A percentile compares a stretch with the other conserved stretches of the same genome.
Conservation (phyloP, 2,888 invertebrate genomes). For the Hydroisotoma schaefferi region DNA sequence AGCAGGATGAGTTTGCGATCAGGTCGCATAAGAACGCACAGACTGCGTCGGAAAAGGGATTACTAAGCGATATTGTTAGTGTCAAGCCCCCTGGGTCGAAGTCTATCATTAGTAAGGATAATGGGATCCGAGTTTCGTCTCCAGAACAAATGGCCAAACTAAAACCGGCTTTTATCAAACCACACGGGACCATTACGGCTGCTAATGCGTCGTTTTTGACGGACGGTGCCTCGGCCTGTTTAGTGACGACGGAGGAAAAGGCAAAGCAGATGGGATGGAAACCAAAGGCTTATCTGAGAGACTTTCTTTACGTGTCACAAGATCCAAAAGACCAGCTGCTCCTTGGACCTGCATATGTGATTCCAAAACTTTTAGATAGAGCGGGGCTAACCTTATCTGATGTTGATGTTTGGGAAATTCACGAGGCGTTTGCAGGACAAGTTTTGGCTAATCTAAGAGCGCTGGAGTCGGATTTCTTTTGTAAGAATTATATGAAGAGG, state of each 20-base stretch:
- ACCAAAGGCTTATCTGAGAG: conserved; percentile 91
- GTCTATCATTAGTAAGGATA: conserved; percentile 76
- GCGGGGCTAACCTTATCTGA: conserved; percentile 81
- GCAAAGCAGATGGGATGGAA: conserved; percentile 89
- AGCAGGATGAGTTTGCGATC: conserved; percentile 93
- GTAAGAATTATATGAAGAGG: conserved; percentile 78
- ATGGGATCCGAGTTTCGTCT: conserved; percentile 90
- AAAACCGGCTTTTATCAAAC: conserved; percentile 95
- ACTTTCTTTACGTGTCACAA: conserved; percentile 90
- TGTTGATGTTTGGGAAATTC: conserved; percentile 96
- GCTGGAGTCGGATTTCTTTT: conserved; percentile 95
- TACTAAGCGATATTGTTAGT: conserved; percentile 82
- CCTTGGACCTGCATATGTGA: conserved; percentile 89
- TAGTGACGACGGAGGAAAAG: conserved; percentile 92
- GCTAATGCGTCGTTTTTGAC: conserved; percentile 81
- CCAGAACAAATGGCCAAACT: conserved; percentile 84
- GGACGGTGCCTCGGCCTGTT: conserved; percentile 95
- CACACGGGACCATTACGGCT: conserved; percentile 98
- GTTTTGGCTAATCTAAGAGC: conserved; percentile 95
- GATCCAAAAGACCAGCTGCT: conserved; percentile 97
- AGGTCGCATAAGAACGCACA: conserved; percentile 85
- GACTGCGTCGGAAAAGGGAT: conserved; percentile 76
- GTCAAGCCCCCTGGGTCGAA: conserved; percentile 77
- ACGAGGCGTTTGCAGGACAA: conserved; percentile 87
- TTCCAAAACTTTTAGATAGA: conserved; percentile 83